These are phyloP conservation scores for Temnothorax rugatulus DNA, from an alignment of 2,888 invertebrate genomes.

Conservation along the genomic window DNA sequence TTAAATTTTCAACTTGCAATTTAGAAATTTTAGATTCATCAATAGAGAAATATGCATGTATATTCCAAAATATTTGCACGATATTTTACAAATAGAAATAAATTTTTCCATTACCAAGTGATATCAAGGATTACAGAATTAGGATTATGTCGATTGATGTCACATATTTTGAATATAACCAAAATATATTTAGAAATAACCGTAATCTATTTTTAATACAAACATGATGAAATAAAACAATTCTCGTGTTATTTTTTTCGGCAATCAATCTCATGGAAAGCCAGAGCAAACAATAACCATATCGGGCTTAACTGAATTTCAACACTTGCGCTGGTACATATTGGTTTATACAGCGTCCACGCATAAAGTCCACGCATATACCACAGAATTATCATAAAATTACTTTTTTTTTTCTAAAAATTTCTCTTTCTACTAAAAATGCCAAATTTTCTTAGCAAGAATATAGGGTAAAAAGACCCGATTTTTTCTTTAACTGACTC, in stretches of 20 bases:
- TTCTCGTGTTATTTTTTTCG: slow-evolving; percentile 29
- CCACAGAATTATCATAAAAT: slow-evolving; percentile 7
- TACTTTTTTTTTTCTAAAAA: neutral
- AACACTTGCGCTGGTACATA: slow-evolving; percentile 12
- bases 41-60: neutral
- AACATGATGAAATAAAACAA: slow-evolving; percentile 37
- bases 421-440: neutral
- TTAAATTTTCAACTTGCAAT: neutral
- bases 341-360: neutral
- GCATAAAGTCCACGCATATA: neutral
- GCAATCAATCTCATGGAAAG: slow-evolving; percentile 34
- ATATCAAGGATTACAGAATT: slow-evolving; percentile 5
- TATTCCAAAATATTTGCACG: neutral
- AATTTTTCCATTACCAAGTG: slow-evolving; percentile 7
- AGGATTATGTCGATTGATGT: slow-evolving; percentile 11
- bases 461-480: neutral
- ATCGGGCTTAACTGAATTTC: slow-evolving; percentile 31
- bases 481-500: too few species aligned
- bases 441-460: neutral
- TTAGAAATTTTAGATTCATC: neutral
- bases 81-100: neutral
- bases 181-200: slow-evolving; percentile 31
- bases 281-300: slow-evolving; percentile 27
- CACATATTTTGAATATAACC: slow-evolving; percentile 9
- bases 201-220: slow-evolving; percentile 28